Evolutionary conservation across 2,888 invertebrate genomes (phyloP).

Genomic region (Andrena trimmerana): DNA sequence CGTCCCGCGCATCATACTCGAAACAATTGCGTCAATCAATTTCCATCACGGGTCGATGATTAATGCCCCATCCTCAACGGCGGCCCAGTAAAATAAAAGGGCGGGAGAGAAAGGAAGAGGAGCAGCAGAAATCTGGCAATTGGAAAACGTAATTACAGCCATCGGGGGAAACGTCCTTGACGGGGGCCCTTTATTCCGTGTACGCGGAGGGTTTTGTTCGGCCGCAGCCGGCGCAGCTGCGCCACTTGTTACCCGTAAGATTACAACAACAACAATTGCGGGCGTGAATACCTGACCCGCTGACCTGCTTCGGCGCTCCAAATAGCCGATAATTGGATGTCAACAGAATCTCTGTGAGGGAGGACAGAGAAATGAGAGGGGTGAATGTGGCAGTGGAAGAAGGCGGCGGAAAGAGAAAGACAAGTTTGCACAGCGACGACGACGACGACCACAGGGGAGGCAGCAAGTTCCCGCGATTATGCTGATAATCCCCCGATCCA

Average conservation of each 20-base stretch:
- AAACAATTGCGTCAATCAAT: constrained; percentile 44
- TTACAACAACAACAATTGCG: constrained; percentile 44
- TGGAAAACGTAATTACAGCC: constrained; percentile 28
- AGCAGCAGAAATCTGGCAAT: constrained; percentile 18
- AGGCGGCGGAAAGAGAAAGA: constrained; percentile 20
- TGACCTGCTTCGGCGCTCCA: constrained; percentile 41
- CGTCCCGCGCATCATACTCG: constrained; percentile 11
- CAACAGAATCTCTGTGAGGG: constrained; percentile 14
- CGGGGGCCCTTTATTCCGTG: constrained; percentile 18
- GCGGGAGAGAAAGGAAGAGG: not conserved
- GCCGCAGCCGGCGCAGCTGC: constrained; percentile 3
- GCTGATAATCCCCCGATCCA: constrained; percentile 43
- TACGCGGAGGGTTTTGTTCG: constrained; percentile 24
- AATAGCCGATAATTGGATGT: constrained; percentile 62
- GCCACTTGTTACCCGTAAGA: constrained; percentile 45
- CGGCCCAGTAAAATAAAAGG: too few species aligned
- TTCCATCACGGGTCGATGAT: constrained; percentile 19
- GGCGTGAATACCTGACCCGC: constrained; percentile 47
- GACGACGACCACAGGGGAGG: constrained; percentile 11
- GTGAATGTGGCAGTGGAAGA: not conserved
- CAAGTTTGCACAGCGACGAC: constrained; percentile 34
- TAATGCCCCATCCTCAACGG: constrained; percentile 10
- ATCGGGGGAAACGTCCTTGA: constrained; percentile 1
- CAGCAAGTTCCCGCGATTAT: constrained; percentile 44
- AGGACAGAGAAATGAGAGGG: not conserved